A percentile compares a stretch with the other conserved stretches of the same genome.
phyloP scores from a whole-genome alignment of 64 coral and sea anemone genomes.

The Montipora capricornis region DNA sequence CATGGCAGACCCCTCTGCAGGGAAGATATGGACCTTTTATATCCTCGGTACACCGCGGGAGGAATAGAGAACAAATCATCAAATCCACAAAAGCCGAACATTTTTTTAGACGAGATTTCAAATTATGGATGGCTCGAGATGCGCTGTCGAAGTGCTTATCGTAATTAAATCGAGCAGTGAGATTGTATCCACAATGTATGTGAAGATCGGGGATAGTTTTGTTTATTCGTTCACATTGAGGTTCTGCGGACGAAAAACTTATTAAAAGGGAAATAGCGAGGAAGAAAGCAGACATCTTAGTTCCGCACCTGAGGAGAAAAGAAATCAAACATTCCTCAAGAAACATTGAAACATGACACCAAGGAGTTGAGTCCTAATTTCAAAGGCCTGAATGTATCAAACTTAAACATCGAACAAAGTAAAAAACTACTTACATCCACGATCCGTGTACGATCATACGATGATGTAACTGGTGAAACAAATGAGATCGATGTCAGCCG shows the following conservation, averaged over 20 bases:
- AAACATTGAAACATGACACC: background rate
- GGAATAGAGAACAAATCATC: slow-evolving; percentile 49
- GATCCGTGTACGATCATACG: background rate
- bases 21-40: slow-evolving; percentile 64
- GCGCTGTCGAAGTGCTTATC: background rate
- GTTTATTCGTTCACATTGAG: slow-evolving; percentile 5
- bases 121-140: background rate
- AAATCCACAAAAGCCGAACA: slow-evolving; percentile 46
- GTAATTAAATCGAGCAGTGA: background rate
- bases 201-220: slow-evolving; percentile 7
- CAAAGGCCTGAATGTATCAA: background rate
- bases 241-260: background rate
- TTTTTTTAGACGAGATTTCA: background rate
- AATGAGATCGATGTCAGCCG: background rate
- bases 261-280: background rate
- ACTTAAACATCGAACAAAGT: too few species aligned
- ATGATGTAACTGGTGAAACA: background rate
- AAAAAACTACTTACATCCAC: background rate
- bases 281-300: background rate
- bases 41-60: slow-evolving; percentile 52
- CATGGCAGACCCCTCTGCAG: slow-evolving; percentile 59
- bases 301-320: background rate
- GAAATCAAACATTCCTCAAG: background rate
- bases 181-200: slow-evolving; percentile 17
- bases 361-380: background rate